Evolutionary conservation across 2,888 invertebrate genomes (phyloP), one percentile per base, ranked within the genome.

Genomic region (Thumatha senex): DNA sequence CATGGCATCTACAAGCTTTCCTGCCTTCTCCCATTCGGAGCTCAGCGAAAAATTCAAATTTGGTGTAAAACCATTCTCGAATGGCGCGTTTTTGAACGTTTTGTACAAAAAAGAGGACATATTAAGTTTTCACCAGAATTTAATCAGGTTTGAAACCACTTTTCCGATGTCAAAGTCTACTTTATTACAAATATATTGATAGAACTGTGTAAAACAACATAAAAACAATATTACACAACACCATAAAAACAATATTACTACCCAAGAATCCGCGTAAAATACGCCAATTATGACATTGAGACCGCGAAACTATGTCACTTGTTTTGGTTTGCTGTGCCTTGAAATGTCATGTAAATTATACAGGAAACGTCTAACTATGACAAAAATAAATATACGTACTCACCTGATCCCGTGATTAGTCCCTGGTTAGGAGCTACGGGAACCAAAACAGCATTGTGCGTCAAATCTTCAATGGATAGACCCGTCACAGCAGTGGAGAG

Each of bases 401-500:
- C 74, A 89, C 90, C 90, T 82, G 80, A 81, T 75, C 79, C 74
- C 71, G 78, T 72, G 74, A 78, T 78, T 77, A 80, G 70, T 68
- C 77, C 86, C 78, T 85, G 84, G 74, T 74, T 79, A 54, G 80
- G 82, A 54, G 83, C 76, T 66, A 94, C 95, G 69, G 96, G 96
- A 75, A 96, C 88, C 71, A 96, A 85, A 55, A 96, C 86, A 51
- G 95, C 94, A 84, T 94, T 94, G 77, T 95, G 94, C 61, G 94
- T 92, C 86, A 95, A 94, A 84, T 95, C 95, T 67, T 96, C 96
- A 48, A 94, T 92, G 11, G 95, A 94, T 63, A 94, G 93, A 47
- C 95, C 95, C 63, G 94, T 94, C 58, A 95, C 95, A 54, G 96
- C 95, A 48, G 94, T 94, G 67, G 94, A 95, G 58, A 96, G 90